Percentiles rank a stretch among this genome's conserved stretches.
These are phyloP conservation scores for Stratiolaelaps scimitus DNA, from an alignment of 1,140 invertebrate species.

Conservation along the genomic window DNA sequence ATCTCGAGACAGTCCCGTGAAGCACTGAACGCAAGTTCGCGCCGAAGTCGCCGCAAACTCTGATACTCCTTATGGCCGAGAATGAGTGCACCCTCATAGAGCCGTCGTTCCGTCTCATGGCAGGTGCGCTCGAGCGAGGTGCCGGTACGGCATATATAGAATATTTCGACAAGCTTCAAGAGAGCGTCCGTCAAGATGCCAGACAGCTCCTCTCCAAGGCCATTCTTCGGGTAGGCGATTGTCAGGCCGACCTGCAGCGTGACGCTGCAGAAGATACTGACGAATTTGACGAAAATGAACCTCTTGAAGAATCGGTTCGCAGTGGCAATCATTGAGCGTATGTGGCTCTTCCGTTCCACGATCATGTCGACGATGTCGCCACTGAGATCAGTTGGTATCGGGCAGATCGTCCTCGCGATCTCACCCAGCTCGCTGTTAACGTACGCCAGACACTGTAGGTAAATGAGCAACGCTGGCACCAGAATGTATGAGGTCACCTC, in stretches of 20 bases:
- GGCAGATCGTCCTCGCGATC: not conserved
- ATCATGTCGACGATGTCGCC: not conserved
- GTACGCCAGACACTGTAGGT: not conserved
- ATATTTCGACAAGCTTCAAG: conserved; percentile 9
- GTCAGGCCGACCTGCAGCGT: conserved; percentile 17
- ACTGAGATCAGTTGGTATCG: not conserved
- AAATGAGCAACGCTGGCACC: not conserved
- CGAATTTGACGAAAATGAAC: conserved; percentile 22
- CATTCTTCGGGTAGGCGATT: not conserved
- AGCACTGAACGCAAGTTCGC: conserved; percentile 11
- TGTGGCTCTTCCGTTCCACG: not conserved
- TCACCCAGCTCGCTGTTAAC: not conserved
- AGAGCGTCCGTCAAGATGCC: not conserved
- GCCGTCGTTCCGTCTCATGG: conserved; percentile 8
- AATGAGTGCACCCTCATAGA: not conserved
- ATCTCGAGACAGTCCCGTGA: not conserved
- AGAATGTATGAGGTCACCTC: not conserved
- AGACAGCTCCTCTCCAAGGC: not conserved
- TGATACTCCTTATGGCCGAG: not conserved
- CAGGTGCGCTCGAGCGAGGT: conserved; percentile 1
- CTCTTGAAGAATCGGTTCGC: not conserved
- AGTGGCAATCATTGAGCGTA: not conserved
- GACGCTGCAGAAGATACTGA: conserved; percentile 17
- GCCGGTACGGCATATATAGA: not conserved
- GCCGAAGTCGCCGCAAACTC: not conserved